Percentiles rank a stretch among this genome's conserved stretches.
These are phyloP conservation scores for Burhinus bistriatus DNA, from an alignment of 2,113 vertebrate genomes.

Conservation along the genomic window DNA sequence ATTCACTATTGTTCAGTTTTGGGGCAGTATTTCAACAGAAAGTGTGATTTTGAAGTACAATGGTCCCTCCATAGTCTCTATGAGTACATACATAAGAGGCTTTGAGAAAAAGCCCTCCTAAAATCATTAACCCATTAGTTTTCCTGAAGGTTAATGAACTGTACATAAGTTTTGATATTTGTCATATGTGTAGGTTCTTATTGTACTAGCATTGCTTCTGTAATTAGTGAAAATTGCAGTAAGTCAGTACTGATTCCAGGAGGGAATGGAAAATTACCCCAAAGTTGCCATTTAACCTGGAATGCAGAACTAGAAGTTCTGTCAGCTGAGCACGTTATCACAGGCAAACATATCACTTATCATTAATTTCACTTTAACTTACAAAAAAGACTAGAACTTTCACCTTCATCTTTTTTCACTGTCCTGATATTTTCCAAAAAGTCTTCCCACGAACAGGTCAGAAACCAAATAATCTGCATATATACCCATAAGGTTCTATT, in stretches of 20 bases:
- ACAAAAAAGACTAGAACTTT: background rate
- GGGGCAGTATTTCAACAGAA: background rate
- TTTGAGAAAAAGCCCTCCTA: background rate
- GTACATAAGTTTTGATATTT: background rate
- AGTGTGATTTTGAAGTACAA: background rate
- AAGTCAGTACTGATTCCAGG: background rate
- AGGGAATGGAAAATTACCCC: background rate
- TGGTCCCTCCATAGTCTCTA: background rate
- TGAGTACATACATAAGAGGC: background rate
- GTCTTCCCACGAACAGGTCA: background rate
- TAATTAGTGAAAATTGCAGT: background rate
- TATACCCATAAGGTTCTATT: background rate
- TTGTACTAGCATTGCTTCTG: background rate
- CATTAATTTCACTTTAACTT: background rate
- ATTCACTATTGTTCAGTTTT: background rate
- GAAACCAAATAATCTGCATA: background rate
- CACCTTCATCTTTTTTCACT: background rate
- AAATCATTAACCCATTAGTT: background rate
- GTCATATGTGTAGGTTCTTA: background rate
- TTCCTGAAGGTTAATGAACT: background rate
- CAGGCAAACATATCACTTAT: background rate
- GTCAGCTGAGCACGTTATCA: background rate
- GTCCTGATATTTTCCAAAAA: background rate
- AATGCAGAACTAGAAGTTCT: background rate
- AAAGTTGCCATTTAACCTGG: background rate